Base-by-base conservation (phyloP, 2,797 vertebrate species). In the Fringilla coelebs region DNA sequence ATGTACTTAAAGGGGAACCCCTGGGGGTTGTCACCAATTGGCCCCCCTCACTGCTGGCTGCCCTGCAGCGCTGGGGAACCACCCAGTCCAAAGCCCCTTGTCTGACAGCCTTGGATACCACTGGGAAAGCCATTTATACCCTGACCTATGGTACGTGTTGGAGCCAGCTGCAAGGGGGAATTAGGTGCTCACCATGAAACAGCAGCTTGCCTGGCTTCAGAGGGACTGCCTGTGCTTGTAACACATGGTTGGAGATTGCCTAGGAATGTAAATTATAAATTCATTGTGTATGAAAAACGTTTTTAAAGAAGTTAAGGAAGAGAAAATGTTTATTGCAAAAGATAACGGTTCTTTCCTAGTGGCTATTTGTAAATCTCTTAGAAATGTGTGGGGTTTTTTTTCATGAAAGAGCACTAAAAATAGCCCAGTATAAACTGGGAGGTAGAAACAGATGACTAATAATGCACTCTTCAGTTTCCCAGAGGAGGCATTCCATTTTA, bases 51-150 rank as follows among this genome's bases (percentile, higher is more conserved):
- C 97, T 99, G 89, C 97, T 99, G 95, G 98, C 98, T 17, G 98
- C 98, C 49, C 95, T 99, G 88, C 99, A 99, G 73, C 98, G 96
- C 67, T 99, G 99, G 99, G 99, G 99, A 34, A 98, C 98, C 19
- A 98, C 98, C 7, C 99, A 99, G 65, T 98, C 99, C 17, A 99
- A 99, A 96, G 98, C 98, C 52, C 98, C 98, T 10, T 99, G 99
- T 85, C 98, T 99, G 81, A 99, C 99, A 0, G 98, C 98, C 0
- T 89, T 99, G 87, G 99, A 99, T 92, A 99, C 99, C 4, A 96
- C 98, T 2, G 99, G 99, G 92, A 99, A 99, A 93, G 98, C 99
- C 0, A 16, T 98, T 75, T 99, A 98, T 85, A 99, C 99, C 0
- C 99, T 99, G 45, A 99, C 99, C 43, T 99, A 99, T 0, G 99